phyloP scores from a whole-genome alignment of 2,113 vertebrate species.

The Neopipo cinnamomea region DNA sequence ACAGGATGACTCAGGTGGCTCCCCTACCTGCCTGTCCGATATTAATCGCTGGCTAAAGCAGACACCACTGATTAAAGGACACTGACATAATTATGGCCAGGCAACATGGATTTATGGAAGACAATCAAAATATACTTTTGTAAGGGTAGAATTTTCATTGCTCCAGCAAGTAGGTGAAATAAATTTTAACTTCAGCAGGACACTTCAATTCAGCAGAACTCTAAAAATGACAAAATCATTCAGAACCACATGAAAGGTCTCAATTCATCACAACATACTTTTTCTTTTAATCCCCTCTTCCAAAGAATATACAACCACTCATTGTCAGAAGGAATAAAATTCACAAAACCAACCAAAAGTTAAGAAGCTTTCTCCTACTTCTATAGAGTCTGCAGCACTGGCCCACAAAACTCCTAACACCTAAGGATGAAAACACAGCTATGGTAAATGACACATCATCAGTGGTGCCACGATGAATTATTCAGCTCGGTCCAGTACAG shows the following conservation, averaged over 20 bases:
- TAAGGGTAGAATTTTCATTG: background rate
- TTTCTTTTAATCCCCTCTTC: background rate
- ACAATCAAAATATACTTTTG: background rate
- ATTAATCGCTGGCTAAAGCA: constrained; percentile 22
- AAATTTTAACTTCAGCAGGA: background rate
- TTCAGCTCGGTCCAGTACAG: background rate
- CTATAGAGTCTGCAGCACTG: background rate
- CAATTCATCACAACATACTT: background rate
- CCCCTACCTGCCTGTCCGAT: background rate
- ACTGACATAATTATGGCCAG: constrained; percentile 14
- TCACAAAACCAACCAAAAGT: background rate
- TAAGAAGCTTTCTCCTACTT: background rate
- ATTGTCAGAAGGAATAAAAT: background rate
- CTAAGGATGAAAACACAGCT: background rate
- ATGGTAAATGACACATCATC: background rate
- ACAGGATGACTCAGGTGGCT: constrained; percentile 32
- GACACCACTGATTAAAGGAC: constrained; percentile 37
- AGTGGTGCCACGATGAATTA: background rate
- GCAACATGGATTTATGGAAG: background rate
- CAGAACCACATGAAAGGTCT: background rate
- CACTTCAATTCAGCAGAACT: background rate
- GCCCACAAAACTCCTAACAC: background rate
- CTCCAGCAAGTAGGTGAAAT: background rate
- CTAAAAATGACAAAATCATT: background rate
- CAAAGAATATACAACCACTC: background rate